Percentiles rank a stretch among this genome's conserved stretches.
Evolutionary conservation across 2,888 invertebrate genomes (phyloP).

Genomic region (Thymelicus acteon): DNA sequence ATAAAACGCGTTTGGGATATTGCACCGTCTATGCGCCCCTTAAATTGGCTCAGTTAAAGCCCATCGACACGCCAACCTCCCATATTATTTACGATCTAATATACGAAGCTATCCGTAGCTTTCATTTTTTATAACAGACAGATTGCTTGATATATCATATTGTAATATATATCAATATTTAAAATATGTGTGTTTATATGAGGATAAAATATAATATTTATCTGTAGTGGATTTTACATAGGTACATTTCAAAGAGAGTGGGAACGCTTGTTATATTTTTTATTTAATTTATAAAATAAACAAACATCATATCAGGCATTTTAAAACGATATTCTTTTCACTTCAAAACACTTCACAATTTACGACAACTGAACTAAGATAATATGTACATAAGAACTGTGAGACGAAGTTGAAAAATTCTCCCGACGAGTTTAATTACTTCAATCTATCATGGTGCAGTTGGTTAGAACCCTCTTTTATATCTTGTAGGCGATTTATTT

Average conservation of each 20-base stretch:
- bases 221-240: too few relatives aligned
- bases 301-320: too few relatives aligned
- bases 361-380: conserved; percentile 23
- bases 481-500: conserved; percentile 24
- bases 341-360: conserved; percentile 5
- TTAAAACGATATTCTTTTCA: background rate
- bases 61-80: conserved; percentile 62
- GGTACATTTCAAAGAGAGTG: too few relatives aligned
- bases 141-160: conserved; percentile 34
- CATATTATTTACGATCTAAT: conserved; percentile 49
- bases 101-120: conserved; percentile 44
- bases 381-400: conserved; percentile 12
- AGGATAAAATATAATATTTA: too few relatives aligned
- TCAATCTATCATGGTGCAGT: conserved; percentile 24
- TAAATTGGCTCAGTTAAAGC: conserved; percentile 52
- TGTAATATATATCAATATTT: background rate
- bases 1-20: conserved; percentile 66
- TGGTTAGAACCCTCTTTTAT: conserved; percentile 21
- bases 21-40: conserved; percentile 46
- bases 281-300: too few relatives aligned
- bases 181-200: too few relatives aligned
- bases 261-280: too few relatives aligned
- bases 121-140: conserved; percentile 41
- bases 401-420: conserved; percentile 27
- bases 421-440: conserved; percentile 28